Evolutionary conservation across 2,113 vertebrate genomes (phyloP).

Genomic region (Pandion haliaetus): DNA sequence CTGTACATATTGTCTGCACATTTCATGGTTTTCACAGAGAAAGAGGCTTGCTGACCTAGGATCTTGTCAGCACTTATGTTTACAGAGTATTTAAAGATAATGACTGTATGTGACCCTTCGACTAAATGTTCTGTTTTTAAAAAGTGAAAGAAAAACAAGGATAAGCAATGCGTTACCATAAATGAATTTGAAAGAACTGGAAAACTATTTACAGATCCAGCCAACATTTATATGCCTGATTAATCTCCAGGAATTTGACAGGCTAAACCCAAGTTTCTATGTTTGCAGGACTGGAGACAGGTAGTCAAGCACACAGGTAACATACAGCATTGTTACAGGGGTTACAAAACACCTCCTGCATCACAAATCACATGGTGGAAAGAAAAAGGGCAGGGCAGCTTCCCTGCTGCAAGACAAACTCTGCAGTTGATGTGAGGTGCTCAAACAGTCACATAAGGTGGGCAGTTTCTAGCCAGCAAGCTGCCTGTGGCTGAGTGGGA

Average conservation of each 20-base stretch:
- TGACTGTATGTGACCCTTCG: neutral
- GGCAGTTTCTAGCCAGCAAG: neutral
- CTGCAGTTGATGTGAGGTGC: neutral
- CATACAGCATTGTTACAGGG: neutral
- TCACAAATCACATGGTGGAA: neutral
- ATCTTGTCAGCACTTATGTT: neutral
- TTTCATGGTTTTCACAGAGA: neutral
- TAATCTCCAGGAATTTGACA: slow-evolving; percentile 20
- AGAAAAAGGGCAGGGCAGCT: neutral
- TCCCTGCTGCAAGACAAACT: neutral
- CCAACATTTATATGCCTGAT: slow-evolving; percentile 7
- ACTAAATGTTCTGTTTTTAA: slow-evolving; percentile 29
- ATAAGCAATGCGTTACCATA: slow-evolving; percentile 28
- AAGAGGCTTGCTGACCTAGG: neutral
- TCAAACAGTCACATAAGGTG: neutral
- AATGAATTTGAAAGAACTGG: slow-evolving; percentile 14
- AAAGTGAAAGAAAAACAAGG: slow-evolving; percentile 28
- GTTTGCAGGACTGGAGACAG: neutral
- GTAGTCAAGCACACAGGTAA: neutral
- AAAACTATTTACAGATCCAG: slow-evolving; percentile 25
- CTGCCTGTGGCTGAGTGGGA: neutral
- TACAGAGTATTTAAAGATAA: slow-evolving; percentile 35
- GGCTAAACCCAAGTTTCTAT: neutral
- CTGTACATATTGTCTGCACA: neutral
- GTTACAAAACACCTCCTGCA: neutral